Base-by-base conservation (phyloP, 2,113 vertebrate species). In the Spea bombifrons region DNA sequence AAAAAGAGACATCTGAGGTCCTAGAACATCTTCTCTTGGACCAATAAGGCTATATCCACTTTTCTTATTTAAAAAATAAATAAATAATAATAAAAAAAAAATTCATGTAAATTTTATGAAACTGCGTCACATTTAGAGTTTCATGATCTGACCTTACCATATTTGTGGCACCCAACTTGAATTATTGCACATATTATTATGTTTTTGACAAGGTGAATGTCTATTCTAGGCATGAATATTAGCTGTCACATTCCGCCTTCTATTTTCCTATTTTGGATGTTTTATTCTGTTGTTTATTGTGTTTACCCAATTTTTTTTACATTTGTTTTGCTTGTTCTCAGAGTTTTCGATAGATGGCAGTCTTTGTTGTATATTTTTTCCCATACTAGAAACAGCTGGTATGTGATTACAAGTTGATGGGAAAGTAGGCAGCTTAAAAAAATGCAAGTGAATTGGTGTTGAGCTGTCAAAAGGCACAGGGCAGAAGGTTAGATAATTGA, bases 291-390 rank as follows among this genome's bases (percentile, higher is more conserved):
- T 85, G 86, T 80, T 89, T 89, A 69, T 82, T 72, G 87, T 83
- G 86, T 80, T 85, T 30, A 30, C 30, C 2, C 30, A 2, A 30
- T 30, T 86, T 86, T 86, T 85, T 92, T 85, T 92, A 88, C n/a
- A 88, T 90, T 92, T 70, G 45, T 90, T 83, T 86, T 90, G 88
- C 81, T 81, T 86, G 82, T 90, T 82, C 88, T 85, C 86, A 88
- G 86, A 82, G 88, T 88, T 88, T 89, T 92, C 91, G 91, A 90
- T 92, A 93, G 92, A 89, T 92, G 92, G 90, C 90, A 93, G 89
- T 87, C 90, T 92, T 90, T 89, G 88, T 92, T 93, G 89, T 90
- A 59, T 84, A 86, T 90, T 86, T 85, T 75, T 88, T 83, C 74
- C 83, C 81, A 55, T 85, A 84, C 73, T 89, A 83, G 86, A 92